Evolutionary conservation across 2,797 vertebrate genomes (phyloP), one percentile per base, ranked within the genome.

Genomic region (Liparis tanakae): DNA sequence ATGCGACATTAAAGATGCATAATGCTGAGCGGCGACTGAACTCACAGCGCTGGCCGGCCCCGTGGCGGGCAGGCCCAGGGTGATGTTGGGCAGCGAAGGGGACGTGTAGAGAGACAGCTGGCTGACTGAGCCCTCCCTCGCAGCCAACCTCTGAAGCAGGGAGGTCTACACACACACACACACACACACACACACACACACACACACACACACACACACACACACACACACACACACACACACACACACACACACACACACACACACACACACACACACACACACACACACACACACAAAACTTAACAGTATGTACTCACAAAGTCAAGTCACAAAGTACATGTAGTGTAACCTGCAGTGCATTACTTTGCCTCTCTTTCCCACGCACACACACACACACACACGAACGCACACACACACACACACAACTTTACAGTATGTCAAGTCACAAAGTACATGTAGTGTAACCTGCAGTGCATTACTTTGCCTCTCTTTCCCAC

Each of bases 81-180:
- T 98, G 92, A 99, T 99, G 93, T 99, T 99, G 89, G 98, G 98
- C 88, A 99, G 91, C 69, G 97, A 99, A 0, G 98, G 98, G 0
- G 98, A 99, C 0, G 98, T 99, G 91, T 99, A 99, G 74, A 99
- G 96, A 17, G 97, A 97, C 20, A 98, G 95, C 15, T 98, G 97
- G 25, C 96, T 96, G n/a, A 97, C 86, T 0, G 96, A 95, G 60
- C 96, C 95, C 53, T 99, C 98, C 36, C 96, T 95, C 18, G 90
- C 91, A 74, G 94, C 95, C 4, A 98, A 91, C 78, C 97, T 94
- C 83, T 97, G 97, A 17, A 96, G 96, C 92, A 99, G 86, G 70
- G 93, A 94, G 69, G 94, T 87, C 98, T 99, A 93, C 6, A 80
- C 18, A 78, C 62, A 75, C 48, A 84, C 63, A 88, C 48, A 18